Evolutionary conservation across 2,888 invertebrate genomes (phyloP).

Genomic region (Mactromeris polynyma): DNA sequence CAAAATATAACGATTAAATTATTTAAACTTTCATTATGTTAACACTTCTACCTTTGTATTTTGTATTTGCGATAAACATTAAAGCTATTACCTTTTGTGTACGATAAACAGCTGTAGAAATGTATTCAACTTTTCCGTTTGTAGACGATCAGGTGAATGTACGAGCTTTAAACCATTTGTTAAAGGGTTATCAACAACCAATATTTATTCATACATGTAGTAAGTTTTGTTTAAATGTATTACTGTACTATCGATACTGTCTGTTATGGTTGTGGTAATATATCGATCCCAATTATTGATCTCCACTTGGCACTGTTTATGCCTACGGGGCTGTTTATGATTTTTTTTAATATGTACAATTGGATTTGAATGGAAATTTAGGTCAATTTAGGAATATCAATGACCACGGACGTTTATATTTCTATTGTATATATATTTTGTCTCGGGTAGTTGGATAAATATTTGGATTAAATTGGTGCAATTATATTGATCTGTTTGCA

Average conservation of each 20-base stretch:
- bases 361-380: neutral
- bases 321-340: neutral
- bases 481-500: neutral
- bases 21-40: conserved; percentile 6
- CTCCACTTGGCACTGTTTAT: neutral
- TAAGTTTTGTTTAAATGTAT: neutral
- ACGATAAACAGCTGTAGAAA: neutral
- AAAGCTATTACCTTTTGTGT: neutral
- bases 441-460: neutral
- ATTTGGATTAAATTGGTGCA: neutral
- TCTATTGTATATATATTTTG: neutral
- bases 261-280: neutral
- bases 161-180: neutral
- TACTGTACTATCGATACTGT: neutral
- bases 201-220: neutral
- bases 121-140: neutral
- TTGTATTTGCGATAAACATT: too few relatives aligned
- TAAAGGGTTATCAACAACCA: neutral
- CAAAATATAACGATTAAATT: neutral
- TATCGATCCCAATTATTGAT: neutral
- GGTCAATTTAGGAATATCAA: neutral
- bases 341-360: neutral
- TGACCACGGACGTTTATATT: neutral
- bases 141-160: neutral
- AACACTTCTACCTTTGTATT: neutral